These are phyloP conservation scores for Hyles vespertilio DNA, from an alignment of 1,140 invertebrate species.

Conservation along the genomic window DNA sequence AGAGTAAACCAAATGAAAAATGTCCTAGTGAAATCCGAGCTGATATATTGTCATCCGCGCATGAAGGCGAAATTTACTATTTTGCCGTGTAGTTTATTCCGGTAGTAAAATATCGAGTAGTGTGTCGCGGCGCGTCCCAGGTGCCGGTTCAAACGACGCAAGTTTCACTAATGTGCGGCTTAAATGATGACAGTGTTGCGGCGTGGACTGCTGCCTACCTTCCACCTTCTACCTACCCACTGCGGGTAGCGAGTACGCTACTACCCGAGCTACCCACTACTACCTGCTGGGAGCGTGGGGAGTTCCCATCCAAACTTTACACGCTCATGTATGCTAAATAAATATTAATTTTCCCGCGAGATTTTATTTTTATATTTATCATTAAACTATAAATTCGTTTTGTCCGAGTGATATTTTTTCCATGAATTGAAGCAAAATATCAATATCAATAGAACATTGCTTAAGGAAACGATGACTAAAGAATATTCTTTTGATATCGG, in stretches of 20 bases:
- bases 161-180: constrained; percentile 69
- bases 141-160: constrained; percentile 62
- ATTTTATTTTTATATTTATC: too few species aligned
- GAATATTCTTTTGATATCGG: too few species aligned
- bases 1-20: not conserved
- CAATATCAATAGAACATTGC: too few species aligned
- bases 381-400: too few species aligned
- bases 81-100: constrained; percentile 33
- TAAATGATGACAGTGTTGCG: constrained; percentile 65
- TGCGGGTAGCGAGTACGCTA: not conserved
- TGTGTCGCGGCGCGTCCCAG: constrained; percentile 48
- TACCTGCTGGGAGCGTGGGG: too few species aligned
- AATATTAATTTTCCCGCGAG: not conserved
- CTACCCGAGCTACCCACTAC: not conserved
- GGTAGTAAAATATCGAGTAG: constrained; percentile 58
- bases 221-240: constrained; percentile 1
- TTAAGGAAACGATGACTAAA: too few species aligned
- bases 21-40: constrained; percentile 11
- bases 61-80: constrained; percentile 27
- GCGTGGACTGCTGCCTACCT: constrained; percentile 10
- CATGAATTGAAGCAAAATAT: too few species aligned
- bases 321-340: not conserved
- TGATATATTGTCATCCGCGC: constrained; percentile 19
- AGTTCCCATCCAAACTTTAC: not conserved
- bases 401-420: too few species aligned